Evolutionary conservation across 2,888 invertebrate species (phyloP).

Genomic region (Malthinus seriepunctatus): DNA sequence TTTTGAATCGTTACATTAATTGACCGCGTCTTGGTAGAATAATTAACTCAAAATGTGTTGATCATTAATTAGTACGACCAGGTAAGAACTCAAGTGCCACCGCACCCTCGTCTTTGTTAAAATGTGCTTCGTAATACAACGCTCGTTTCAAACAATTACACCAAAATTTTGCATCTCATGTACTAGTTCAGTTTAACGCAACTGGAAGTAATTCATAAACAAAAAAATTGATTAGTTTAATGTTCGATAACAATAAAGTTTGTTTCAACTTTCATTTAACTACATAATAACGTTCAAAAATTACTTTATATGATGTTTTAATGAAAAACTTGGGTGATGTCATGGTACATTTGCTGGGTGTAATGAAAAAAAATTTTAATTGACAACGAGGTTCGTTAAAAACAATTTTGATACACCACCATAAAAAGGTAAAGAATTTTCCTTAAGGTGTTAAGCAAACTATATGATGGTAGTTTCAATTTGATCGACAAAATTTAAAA

Average conservation of each 20-base stretch:
- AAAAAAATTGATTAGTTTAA: slow-evolving; percentile 28
- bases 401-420: no score
- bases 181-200: slow-evolving; percentile 22
- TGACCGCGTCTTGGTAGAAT: slow-evolving; percentile 48
- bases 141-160: slow-evolving; percentile 38
- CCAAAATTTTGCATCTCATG: slow-evolving; percentile 39
- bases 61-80: slow-evolving; percentile 49
- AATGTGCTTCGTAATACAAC: slow-evolving; percentile 40
- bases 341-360: slow-evolving; percentile 13
- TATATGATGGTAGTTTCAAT: no score
- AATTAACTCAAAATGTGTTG: slow-evolving; percentile 51
- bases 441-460: no score
- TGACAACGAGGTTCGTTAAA: no score
- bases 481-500: no score
- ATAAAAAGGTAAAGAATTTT: no score
- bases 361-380: background rate
- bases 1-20: slow-evolving; percentile 51
- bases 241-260: slow-evolving; percentile 28
- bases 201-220: slow-evolving; percentile 27
- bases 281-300: slow-evolving; percentile 5
- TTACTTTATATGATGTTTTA: slow-evolving; percentile 19
- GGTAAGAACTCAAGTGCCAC: slow-evolving; percentile 40
- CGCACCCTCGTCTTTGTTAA: slow-evolving; percentile 40
- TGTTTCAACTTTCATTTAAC: slow-evolving; percentile 24
- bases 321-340: slow-evolving; percentile 15